A percentile compares a stretch with the other conserved stretches of the same genome.
phyloP scores from a whole-genome alignment of 2,888 invertebrate species.

The Anorthoa munda region DNA sequence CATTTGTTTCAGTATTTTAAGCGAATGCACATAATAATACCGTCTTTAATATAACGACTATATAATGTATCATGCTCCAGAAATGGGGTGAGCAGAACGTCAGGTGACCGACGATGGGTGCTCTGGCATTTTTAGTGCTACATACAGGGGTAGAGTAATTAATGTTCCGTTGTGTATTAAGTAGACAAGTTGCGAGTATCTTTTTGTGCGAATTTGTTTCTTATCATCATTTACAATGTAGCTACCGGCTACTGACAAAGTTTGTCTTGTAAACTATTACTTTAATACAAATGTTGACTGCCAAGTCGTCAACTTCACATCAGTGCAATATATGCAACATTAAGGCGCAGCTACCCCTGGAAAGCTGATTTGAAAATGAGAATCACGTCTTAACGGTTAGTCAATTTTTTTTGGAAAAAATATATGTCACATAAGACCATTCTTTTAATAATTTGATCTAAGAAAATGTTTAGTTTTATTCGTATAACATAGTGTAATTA shows the following conservation, averaged over 20 bases:
- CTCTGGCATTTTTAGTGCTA: slow-evolving; percentile 18
- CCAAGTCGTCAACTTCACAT: too few species aligned
- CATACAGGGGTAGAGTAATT: not conserved
- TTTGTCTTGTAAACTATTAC: not conserved
- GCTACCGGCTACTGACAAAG: too few species aligned
- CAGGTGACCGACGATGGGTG: slow-evolving; percentile 8
- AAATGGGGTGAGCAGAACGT: slow-evolving; percentile 39
- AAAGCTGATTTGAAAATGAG: too few species aligned
- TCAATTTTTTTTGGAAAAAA: too few species aligned
- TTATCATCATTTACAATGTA: not conserved
- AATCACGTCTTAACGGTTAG: too few species aligned
- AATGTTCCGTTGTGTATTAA: not conserved
- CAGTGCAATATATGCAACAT: too few species aligned
- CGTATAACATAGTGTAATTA: too few species aligned
- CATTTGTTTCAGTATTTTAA: slow-evolving; percentile 49
- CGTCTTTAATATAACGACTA: slow-evolving; percentile 37
- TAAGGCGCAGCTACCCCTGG: too few species aligned
- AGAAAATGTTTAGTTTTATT: too few species aligned
- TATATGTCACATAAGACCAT: too few species aligned
- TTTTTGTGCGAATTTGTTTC: not conserved
- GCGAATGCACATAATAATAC: slow-evolving; percentile 63
- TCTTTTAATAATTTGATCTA: too few species aligned
- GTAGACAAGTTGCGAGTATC: not conserved
- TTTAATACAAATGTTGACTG: too few species aligned
- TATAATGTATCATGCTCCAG: slow-evolving; percentile 45